phyloP scores from a whole-genome alignment of 1,140 invertebrate species.

The Episyrphus balteatus region DNA sequence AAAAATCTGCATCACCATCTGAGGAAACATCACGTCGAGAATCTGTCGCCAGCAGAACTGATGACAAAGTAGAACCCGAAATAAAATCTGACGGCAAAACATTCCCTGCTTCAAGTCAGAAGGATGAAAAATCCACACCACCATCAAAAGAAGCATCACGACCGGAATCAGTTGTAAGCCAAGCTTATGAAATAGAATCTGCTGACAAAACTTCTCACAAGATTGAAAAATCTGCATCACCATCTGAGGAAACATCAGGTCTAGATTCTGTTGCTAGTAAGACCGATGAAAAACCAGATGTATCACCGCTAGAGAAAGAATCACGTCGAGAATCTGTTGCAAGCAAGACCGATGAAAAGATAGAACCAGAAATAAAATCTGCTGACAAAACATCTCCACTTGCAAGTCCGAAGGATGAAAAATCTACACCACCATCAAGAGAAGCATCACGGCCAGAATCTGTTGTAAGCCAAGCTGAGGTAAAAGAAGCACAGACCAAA shows the following conservation, averaged over 20 bases:
- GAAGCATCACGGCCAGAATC: constrained; percentile 10
- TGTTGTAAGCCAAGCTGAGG: background rate
- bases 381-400: no score
- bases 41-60: no score
- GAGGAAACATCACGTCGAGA: constrained; percentile 12
- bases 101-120: constrained; percentile 2
- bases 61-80: no score
- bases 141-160: constrained; percentile 6
- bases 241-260: background rate
- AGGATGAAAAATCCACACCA: constrained; percentile 4
- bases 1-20: constrained; percentile 8
- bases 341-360: background rate
- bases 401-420: no score
- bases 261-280: background rate
- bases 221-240: constrained; percentile 3
- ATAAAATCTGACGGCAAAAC: background rate
- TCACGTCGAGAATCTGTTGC: background rate
- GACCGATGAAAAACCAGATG: background rate
- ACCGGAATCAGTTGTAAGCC: constrained; percentile 1
- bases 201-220: constrained; percentile 3
- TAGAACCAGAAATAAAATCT: no score
- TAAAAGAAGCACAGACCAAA: background rate
- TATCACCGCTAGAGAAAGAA: background rate
- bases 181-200: constrained; percentile 1
- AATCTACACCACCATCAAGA: background rate